Evolutionary conservation across 2,888 invertebrate species (phyloP).

Genomic region (Cheilosia impressa): DNA sequence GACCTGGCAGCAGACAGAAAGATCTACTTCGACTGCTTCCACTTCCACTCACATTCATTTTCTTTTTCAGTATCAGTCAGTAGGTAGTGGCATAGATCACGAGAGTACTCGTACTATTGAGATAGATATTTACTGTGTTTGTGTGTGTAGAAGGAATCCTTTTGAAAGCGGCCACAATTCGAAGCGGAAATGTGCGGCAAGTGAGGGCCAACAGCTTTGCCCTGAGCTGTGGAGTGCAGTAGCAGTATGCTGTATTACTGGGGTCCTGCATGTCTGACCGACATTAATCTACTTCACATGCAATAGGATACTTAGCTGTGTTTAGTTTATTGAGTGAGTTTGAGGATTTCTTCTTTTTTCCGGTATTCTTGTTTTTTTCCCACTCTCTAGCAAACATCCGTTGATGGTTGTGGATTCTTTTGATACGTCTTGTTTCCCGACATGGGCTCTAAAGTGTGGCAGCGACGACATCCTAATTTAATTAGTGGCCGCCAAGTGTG

Average conservation of each 20-base stretch:
- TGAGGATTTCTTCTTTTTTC: conserved; percentile 48
- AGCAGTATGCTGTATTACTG: conserved; percentile 57
- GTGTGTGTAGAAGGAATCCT: conserved; percentile 53
- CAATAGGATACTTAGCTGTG: conserved; percentile 72
- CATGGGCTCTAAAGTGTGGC: not conserved
- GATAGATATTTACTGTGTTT: conserved; percentile 55
- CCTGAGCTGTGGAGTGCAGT: conserved; percentile 52
- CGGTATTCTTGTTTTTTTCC: not conserved
- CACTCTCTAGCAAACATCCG: conserved; percentile 38
- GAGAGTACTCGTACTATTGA: conserved; percentile 21
- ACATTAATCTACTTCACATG: conserved; percentile 74
- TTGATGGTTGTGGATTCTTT: conserved; percentile 48
- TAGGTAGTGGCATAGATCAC: not conserved
- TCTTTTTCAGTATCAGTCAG: not conserved
- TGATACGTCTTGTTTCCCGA: not conserved
- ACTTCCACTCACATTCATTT: conserved; percentile 38
- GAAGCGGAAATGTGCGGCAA: conserved; percentile 67
- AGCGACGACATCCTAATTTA: conserved; percentile 63
- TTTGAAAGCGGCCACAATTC: conserved; percentile 52
- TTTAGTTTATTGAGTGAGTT: conserved; percentile 73
- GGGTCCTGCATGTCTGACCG: conserved; percentile 63
- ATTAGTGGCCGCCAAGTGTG: conserved; percentile 54
- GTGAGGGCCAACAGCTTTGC: conserved; percentile 28
- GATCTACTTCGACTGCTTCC: conserved; percentile 63
- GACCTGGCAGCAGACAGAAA: conserved; percentile 18